A percentile compares a stretch with the other conserved stretches of the same genome.
Conservation (phyloP, 1,140 invertebrate genomes). For the Wasmannia auropunctata region DNA sequence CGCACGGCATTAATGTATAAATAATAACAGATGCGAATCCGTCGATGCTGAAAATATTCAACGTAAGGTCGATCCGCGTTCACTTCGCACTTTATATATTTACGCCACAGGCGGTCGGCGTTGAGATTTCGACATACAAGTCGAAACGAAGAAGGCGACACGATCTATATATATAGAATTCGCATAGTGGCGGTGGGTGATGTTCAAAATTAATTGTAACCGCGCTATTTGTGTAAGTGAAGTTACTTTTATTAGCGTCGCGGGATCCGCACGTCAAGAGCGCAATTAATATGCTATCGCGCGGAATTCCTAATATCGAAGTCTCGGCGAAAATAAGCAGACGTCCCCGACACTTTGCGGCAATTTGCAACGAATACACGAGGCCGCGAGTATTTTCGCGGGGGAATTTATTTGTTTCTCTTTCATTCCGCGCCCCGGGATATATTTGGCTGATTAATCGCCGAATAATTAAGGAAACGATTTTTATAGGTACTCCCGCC, state of each 20-base stretch:
- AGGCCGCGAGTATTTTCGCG: background rate
- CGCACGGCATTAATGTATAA: background rate
- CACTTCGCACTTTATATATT: background rate
- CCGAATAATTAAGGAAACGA: background rate
- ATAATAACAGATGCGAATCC: conserved; percentile 7
- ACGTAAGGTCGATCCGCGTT: background rate
- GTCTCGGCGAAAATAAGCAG: background rate
- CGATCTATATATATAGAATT: conserved; percentile 27
- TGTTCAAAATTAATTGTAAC: conserved; percentile 17
- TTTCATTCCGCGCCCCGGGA: background rate
- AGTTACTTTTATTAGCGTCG: background rate
- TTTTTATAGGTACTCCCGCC: background rate
- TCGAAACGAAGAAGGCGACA: background rate
- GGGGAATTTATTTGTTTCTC: background rate
- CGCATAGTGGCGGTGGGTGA: background rate
- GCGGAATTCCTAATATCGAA: conserved; percentile 16
- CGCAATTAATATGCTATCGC: conserved; percentile 10
- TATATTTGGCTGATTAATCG: background rate
- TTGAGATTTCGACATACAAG: background rate
- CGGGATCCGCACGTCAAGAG: background rate
- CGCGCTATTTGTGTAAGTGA: background rate
- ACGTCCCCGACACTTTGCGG: background rate
- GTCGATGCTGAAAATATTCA: background rate
- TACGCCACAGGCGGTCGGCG: background rate
- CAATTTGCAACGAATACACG: background rate